Conservation (phyloP, 2,888 invertebrate species). For the Tribolium freemani region DNA sequence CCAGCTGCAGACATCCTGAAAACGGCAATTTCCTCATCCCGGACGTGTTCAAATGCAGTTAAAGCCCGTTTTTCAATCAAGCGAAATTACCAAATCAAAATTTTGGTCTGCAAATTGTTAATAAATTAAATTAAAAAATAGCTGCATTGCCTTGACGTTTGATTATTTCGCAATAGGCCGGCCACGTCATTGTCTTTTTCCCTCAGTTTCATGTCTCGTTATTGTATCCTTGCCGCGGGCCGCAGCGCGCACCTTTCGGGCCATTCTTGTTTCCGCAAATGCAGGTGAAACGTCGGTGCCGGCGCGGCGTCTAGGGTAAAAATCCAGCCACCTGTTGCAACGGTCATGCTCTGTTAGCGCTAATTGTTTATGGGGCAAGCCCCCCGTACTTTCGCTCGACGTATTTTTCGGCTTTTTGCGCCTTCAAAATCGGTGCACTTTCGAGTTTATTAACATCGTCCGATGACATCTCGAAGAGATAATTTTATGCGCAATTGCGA, state of each 20-base stretch:
- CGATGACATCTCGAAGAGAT: not conserved
- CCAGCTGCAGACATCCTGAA: no score
- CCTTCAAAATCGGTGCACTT: not conserved
- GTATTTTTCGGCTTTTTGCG: conserved; percentile 5
- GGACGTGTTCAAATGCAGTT: no score
- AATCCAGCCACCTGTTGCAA: conserved; percentile 30
- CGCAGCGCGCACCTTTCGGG: conserved; percentile 4
- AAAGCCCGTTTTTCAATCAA: no score
- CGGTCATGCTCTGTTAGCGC: conserved; percentile 35
- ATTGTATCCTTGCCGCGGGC: conserved; percentile 31
- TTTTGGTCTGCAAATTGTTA: no score
- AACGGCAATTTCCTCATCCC: no score
- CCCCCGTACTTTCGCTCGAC: conserved; percentile 15
- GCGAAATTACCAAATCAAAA: no score
- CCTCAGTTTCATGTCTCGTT: not conserved
- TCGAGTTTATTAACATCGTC: conserved; percentile 8
- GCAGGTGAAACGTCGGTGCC: conserved; percentile 13
- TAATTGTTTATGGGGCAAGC: conserved; percentile 28
- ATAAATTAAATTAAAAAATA: no score
- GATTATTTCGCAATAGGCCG: not conserved
- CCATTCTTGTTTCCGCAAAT: conserved; percentile 30
- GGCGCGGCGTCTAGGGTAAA: conserved; percentile 7
- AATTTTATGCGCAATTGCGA: not conserved
- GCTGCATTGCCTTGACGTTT: no score
- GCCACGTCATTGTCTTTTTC: not conserved